Base-by-base conservation (phyloP, 2,888 invertebrate genomes). In the Noctua fimbriata region DNA sequence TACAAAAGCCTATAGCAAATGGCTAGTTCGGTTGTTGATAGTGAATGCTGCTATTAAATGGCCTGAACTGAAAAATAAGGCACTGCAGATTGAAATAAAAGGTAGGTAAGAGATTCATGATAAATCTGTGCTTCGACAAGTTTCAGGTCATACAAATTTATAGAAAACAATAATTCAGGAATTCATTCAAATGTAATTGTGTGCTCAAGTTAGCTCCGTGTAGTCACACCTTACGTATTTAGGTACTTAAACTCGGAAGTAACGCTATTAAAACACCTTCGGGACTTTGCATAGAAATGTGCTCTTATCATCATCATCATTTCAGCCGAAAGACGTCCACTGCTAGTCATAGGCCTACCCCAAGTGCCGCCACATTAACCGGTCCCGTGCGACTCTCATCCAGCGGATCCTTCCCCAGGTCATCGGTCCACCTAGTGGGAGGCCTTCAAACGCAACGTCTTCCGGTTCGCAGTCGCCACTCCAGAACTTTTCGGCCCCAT, bases 151-250 rank as follows among this genome's bases (percentile, higher is more conserved):
- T 78, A 63, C 6, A 18, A 44, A 70, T 1, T 18, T 7, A 44
- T 9, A 12, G 7, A 41, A 65, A 44, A 66, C 72, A 49, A 41
- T 49, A 18, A 78, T 47, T 55, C 44, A 69, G 63, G 32, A 69
- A 81, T 66, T 55, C 24, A 81, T 69, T 32, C n/a, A 74, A 73
- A 66, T 69, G 69, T 47, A 55, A 83, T 52, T 69, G 58, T 70
- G 32, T 66, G 70, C 55, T n/a, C 41, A 44, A 69, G 49, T 18
- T 32, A 60, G 52, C 69, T 77, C 32, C 47, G 21, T n/a, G 41
- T 24, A 49, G 60, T 55, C 16, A 76, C 60, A 66, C 52, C 36
- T 73, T 65, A 76, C 76, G 85, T 73, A 82, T 73, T 82, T 28
- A 66, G 32, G 32, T 32, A n/a, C 16, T 74, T 78, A 14, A 24